Evolutionary conservation across 2,797 vertebrate genomes (phyloP), one percentile per base, ranked within the genome.

Genomic region (Sandelia bainsii): DNA sequence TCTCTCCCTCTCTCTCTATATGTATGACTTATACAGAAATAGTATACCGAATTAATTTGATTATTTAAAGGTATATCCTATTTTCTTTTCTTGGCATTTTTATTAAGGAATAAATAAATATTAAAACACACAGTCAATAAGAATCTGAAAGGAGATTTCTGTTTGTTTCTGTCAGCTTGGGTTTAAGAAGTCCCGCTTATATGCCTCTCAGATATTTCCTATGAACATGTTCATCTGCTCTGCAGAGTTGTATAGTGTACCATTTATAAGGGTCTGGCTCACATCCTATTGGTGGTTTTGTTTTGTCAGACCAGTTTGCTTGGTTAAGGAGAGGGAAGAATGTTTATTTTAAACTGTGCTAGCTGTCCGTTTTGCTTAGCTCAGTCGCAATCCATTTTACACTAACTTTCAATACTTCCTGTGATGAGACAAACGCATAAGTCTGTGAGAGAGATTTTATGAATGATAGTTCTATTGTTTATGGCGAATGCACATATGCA

Each of bases 311-410:
- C 45, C 61, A 37, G 20, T 53, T 59, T 12, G 14, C 56, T 70
- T 69, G 32, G 57, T 72, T 42, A 49, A 75, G 29, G 20, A 53
- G 32, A 56, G 12, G n/a, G 16, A 37, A 17, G 3, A 20, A 17
- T 5, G 42, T 68, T 64, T 79, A 53, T 69, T 73, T 70, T 12
- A 67, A 75, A 59, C 11, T 42, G 34, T 69, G 27, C 32, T 52
- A 57, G 44, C 20, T 62, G 34, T 65, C 46, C 13, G 11, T 45
- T 62, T 58, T 56, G 25, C 53, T 62, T 52, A 40, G 22, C 25
- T 39, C 25, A 9, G 32, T 74, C 65, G 16, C 45, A 49, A 46
- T 63, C 22, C 7, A 4, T 70, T 80, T 61, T 42, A 74, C 2
- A 23, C 25, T 7, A 46, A 59, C 22, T 50, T n/a, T 51, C 19